Evolutionary conservation across 2,888 invertebrate species (phyloP).

Genomic region (Yponomeuta sedellus): DNA sequence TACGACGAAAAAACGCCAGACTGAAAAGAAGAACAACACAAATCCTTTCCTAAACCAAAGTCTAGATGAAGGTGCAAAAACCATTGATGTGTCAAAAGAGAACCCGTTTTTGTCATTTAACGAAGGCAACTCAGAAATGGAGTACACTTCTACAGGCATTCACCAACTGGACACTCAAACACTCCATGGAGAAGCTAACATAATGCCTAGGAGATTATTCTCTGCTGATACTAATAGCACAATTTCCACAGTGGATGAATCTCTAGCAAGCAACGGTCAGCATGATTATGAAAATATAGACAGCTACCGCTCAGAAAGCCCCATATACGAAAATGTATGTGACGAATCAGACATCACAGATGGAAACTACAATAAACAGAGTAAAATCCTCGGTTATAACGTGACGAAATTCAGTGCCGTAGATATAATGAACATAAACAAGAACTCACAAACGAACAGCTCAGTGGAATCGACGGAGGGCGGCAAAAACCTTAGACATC

Average conservation of each 20-base stretch:
- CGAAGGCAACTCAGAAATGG: slow-evolving; percentile 38
- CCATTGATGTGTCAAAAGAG: slow-evolving; percentile 28
- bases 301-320: slow-evolving; percentile 52
- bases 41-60: slow-evolving; percentile 66
- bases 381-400: slow-evolving; percentile 65
- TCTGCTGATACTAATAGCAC: slow-evolving; percentile 58
- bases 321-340: slow-evolving; percentile 57
- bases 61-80: slow-evolving; percentile 32
- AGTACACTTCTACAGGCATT: slow-evolving; percentile 46
- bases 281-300: slow-evolving; percentile 65
- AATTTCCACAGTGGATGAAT: slow-evolving; percentile 62
- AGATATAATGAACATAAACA: slow-evolving; percentile 67
- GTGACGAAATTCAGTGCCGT: slow-evolving; percentile 61
- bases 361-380: slow-evolving; percentile 57
- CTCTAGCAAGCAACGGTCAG: slow-evolving; percentile 30
- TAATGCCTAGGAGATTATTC: slow-evolving; percentile 58
- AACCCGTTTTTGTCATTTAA: slow-evolving; percentile 53
- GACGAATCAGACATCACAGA: slow-evolving; percentile 33
- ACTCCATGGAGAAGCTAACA: slow-evolving; percentile 26
- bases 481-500: slow-evolving; percentile 51
- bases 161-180: slow-evolving; percentile 20
- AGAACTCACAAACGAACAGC: slow-evolving; percentile 36
- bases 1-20: slow-evolving; percentile 52
- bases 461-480: slow-evolving; percentile 57
- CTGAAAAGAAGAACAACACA: slow-evolving; percentile 46